Evolutionary conservation across 2,113 vertebrate genomes (phyloP).

Genomic region (Nyctibius bracteatus): DNA sequence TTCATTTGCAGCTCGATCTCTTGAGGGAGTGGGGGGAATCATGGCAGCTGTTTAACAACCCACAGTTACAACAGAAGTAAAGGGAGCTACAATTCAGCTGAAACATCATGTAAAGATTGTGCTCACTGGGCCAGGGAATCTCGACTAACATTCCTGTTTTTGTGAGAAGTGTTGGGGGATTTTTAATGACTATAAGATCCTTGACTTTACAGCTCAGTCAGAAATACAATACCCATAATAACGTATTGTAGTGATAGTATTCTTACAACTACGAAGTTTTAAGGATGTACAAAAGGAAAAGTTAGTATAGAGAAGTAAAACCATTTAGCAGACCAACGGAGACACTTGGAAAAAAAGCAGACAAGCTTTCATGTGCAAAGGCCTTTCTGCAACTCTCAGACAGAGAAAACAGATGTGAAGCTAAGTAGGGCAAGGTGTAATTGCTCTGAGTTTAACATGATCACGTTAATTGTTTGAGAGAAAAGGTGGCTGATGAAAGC

Average conservation of each 20-base stretch:
- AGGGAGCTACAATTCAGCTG: neutral
- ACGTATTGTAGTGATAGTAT: neutral
- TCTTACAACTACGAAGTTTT: neutral
- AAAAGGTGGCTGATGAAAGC: neutral
- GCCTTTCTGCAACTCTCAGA: neutral
- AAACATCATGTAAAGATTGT: neutral
- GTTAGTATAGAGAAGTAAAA: neutral
- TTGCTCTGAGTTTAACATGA: neutral
- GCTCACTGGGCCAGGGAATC: neutral
- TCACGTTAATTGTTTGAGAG: neutral
- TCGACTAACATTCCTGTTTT: neutral
- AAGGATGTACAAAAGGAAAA: neutral
- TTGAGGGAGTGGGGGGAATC: neutral
- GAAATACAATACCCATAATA: neutral
- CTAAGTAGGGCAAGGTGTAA: neutral
- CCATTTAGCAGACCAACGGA: neutral
- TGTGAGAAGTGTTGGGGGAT: neutral
- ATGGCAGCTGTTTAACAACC: slow-evolving; percentile 33
- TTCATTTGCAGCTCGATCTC: neutral
- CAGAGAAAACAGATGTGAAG: neutral
- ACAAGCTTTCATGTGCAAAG: neutral
- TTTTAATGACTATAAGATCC: neutral
- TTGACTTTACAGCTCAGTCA: neutral
- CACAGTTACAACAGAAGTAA: neutral
- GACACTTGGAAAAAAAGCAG: neutral